These are phyloP conservation scores for Cyrtonyx montezumae DNA, from an alignment of 2,113 vertebrate genomes.

Conservation along the genomic window DNA sequence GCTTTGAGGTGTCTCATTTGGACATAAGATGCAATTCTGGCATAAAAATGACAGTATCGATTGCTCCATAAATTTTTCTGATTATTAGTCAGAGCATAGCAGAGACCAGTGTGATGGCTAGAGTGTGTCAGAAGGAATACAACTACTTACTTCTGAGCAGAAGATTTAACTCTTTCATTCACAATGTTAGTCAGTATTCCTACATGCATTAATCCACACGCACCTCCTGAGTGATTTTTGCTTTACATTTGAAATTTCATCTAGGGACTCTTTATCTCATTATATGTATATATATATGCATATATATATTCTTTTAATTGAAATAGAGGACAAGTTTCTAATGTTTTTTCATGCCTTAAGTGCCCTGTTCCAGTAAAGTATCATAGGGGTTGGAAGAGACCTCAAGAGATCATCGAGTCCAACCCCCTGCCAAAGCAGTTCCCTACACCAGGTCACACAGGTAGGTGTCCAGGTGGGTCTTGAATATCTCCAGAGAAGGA, in stretches of 20 bases:
- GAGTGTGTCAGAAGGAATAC: not conserved
- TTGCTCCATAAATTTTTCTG: not conserved
- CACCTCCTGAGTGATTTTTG: not conserved
- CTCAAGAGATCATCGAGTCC: no score
- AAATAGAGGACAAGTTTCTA: not conserved
- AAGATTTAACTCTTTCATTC: not conserved
- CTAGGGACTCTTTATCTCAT: not conserved
- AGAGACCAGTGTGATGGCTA: not conserved
- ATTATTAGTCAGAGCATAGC: not conserved
- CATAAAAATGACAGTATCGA: not conserved
- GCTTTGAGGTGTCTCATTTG: not conserved
- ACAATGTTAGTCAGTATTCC: not conserved
- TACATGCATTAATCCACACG: not conserved
- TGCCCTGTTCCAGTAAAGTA: not conserved
- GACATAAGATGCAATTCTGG: not conserved
- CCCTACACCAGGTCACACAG: no score
- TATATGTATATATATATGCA: no score
- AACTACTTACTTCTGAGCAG: not conserved
- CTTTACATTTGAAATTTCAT: not conserved
- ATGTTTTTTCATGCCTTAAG: not conserved
- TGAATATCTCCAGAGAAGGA: no score
- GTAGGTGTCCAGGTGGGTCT: no score
- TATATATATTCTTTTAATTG: not conserved
- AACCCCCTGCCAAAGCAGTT: no score
- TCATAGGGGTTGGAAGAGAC: no score